Evolutionary conservation across 2,888 invertebrate species (phyloP).

Genomic region (Lepidocyrtinus sp.): DNA sequence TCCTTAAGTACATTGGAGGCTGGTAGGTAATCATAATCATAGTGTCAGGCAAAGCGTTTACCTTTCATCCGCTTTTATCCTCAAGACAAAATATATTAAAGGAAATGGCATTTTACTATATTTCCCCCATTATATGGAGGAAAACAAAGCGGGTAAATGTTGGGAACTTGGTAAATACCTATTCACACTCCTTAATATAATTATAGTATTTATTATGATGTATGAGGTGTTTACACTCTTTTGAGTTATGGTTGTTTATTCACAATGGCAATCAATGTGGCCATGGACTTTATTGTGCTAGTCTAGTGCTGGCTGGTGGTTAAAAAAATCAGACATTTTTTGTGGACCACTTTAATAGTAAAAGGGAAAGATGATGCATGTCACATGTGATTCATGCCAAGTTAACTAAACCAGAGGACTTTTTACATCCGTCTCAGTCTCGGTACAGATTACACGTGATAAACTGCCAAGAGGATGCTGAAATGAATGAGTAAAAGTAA

Average conservation of each 20-base stretch:
- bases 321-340: no score
- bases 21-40: not conserved
- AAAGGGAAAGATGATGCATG: not conserved
- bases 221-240: slow-evolving; percentile 32
- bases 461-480: not conserved
- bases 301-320: no score
- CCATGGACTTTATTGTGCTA: not conserved
- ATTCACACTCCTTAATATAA: slow-evolving; percentile 49
- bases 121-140: not conserved
- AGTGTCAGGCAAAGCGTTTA: slow-evolving; percentile 34
- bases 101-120: slow-evolving; percentile 38
- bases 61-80: slow-evolving; percentile 27
- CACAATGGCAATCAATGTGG: slow-evolving; percentile 16
- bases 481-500: not conserved
- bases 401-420: not conserved
- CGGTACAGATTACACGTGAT: not conserved
- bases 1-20: not conserved
- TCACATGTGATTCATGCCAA: not conserved
- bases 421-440: not conserved
- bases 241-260: no score
- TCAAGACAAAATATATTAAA: slow-evolving; percentile 9
- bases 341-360: no score
- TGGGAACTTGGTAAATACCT: slow-evolving; percentile 44
- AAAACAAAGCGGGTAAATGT: slow-evolving; percentile 3
- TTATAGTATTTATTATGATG: slow-evolving; percentile 21